Percentiles rank a stretch among this genome's conserved stretches.
Conservation (phyloP, 2,113 vertebrate genomes). For the Percopsis transmontana region DNA sequence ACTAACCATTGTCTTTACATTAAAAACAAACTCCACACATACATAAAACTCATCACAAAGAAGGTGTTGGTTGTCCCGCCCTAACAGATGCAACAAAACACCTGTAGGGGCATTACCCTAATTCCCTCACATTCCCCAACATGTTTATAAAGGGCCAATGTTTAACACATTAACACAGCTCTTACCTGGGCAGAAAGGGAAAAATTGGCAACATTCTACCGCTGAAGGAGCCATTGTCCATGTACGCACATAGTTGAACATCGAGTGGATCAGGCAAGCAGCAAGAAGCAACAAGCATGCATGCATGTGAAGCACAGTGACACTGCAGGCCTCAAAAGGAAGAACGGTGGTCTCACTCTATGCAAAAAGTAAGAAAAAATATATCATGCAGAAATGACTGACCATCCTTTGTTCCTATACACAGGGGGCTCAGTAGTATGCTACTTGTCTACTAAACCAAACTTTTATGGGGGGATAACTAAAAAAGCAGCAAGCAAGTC, state of each 20-base stretch:
- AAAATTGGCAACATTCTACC: conserved; percentile 65
- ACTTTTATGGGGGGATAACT: conserved; percentile 36
- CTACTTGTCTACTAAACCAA: conserved; percentile 58
- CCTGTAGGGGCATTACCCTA: neutral
- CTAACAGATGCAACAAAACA: too few relatives aligned
- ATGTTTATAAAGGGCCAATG: too few relatives aligned
- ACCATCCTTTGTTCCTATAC: conserved; percentile 16
- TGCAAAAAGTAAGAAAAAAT: conserved; percentile 56
- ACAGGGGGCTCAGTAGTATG: conserved; percentile 41
- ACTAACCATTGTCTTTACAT: conserved; percentile 5
- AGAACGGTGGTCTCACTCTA: conserved; percentile 55
- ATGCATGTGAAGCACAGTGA: conserved; percentile 73
- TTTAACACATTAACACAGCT: conserved; percentile 21
- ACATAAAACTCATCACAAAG: too few relatives aligned
- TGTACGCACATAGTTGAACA: conserved; percentile 65
- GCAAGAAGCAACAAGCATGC: conserved; percentile 74
- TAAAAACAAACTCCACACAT: too few relatives aligned
- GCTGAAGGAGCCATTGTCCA: conserved; percentile 67
- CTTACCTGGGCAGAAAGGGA: conserved; percentile 69
- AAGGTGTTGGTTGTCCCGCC: too few relatives aligned
- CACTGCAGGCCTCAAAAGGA: conserved; percentile 62
- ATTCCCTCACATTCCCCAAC: too few relatives aligned
- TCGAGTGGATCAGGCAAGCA: conserved; percentile 69
- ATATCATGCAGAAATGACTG: conserved; percentile 64
- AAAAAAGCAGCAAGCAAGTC: conserved; percentile 67